These are phyloP conservation scores for Chloroclysta siterata DNA, from an alignment of 2,888 invertebrate species.

Conservation along the genomic window DNA sequence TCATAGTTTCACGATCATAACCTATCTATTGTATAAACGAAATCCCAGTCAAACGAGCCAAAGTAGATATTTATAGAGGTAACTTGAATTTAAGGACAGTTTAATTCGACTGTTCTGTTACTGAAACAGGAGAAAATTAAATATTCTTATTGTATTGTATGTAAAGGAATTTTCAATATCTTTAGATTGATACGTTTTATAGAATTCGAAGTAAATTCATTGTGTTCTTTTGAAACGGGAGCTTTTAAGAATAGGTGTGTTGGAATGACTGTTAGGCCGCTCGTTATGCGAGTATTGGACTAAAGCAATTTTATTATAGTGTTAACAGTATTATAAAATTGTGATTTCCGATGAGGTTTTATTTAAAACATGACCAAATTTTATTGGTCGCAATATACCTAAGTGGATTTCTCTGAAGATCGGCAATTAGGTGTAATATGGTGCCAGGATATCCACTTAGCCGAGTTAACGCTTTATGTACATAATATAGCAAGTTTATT, in stretches of 20 bases:
- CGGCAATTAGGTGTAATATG: slow-evolving; percentile 22
- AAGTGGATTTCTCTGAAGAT: slow-evolving; percentile 27
- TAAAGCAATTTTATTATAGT: slow-evolving; percentile 55
- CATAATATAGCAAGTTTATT: slow-evolving; percentile 27
- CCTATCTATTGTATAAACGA: slow-evolving; percentile 32
- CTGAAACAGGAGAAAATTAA: slow-evolving; percentile 25
- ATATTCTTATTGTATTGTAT: slow-evolving; percentile 26
- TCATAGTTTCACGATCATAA: slow-evolving; percentile 29
- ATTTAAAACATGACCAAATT: slow-evolving; percentile 44
- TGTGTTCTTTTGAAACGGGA: slow-evolving; percentile 42
- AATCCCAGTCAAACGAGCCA: slow-evolving; percentile 62
- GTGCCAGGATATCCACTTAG: slow-evolving; percentile 26
- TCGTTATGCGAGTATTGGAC: slow-evolving; percentile 42
- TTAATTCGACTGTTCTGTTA: slow-evolving; percentile 28
- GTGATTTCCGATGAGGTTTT: slow-evolving; percentile 50
- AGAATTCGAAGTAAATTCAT: slow-evolving; percentile 33
- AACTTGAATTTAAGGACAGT: slow-evolving; percentile 35
- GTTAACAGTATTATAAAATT: slow-evolving; percentile 71
- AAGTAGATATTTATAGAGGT: slow-evolving; percentile 54
- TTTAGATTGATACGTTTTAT: slow-evolving; percentile 32
- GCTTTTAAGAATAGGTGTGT: slow-evolving; percentile 37
- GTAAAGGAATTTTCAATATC: slow-evolving; percentile 32
- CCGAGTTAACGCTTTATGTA: slow-evolving; percentile 29
- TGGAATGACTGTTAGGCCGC: slow-evolving; percentile 32
- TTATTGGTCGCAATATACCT: slow-evolving; percentile 38